Conservation (phyloP, 2,888 invertebrate species). For the Amphipyra berbera region DNA sequence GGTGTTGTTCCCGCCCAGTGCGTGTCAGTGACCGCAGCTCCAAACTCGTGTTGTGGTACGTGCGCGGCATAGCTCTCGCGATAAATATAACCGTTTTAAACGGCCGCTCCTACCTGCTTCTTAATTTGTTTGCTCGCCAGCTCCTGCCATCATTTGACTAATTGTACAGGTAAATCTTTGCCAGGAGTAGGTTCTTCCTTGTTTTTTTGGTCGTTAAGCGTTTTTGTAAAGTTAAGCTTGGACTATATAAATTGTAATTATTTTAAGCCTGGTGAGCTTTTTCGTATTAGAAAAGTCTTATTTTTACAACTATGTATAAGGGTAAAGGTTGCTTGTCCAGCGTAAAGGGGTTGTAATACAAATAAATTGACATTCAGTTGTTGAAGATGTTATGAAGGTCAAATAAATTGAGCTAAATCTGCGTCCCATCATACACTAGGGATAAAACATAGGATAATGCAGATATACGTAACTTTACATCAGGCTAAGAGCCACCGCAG, state of each 20-base stretch:
- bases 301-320: no score
- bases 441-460: no score
- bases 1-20: conserved; percentile 33
- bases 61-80: conserved; percentile 63
- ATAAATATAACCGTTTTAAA: conserved; percentile 66
- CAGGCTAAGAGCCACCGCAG: no score
- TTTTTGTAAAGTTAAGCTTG: conserved; percentile 25
- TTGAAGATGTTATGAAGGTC: no score
- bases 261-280: background rate
- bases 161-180: conserved; percentile 57
- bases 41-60: conserved; percentile 62
- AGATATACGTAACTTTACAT: no score
- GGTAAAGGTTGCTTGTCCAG: no score
- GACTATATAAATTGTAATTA: conserved; percentile 12
- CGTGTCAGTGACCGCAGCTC: conserved; percentile 49
- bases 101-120: conserved; percentile 54
- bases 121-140: conserved; percentile 68
- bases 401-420: no score
- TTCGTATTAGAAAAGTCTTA: background rate
- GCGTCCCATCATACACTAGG: no score
- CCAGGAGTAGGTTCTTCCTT: conserved; percentile 14
- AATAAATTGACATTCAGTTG: no score
- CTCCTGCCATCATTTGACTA: conserved; percentile 59
- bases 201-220: conserved; percentile 28
- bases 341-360: no score